These are phyloP conservation scores for Anarhynchus alexandrinus DNA, from an alignment of 2,113 vertebrate species.

Conservation along the genomic window DNA sequence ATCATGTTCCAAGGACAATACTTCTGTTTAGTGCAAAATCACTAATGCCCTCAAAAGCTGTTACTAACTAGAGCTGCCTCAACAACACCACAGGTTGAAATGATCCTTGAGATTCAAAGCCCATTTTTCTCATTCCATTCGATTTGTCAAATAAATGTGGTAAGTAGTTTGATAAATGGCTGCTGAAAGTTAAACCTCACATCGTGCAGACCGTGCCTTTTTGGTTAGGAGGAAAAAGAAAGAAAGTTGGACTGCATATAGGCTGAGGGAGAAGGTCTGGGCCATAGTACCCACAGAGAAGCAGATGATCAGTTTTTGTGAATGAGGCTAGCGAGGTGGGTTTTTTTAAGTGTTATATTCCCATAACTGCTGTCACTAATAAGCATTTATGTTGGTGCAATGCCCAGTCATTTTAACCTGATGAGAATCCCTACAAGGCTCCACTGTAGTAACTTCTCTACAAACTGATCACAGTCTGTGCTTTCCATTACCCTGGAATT, in stretches of 20 bases:
- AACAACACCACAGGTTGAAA: neutral
- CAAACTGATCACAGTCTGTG: neutral
- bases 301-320: neutral
- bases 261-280: neutral
- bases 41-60: neutral
- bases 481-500: neutral
- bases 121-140: neutral
- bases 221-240: neutral
- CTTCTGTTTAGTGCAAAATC: neutral
- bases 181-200: neutral
- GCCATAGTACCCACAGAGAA: neutral
- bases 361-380: neutral
- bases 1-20: neutral
- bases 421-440: neutral
- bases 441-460: neutral
- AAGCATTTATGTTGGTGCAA: neutral
- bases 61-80: neutral
- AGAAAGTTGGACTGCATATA: neutral
- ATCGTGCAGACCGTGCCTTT: neutral
- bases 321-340: neutral
- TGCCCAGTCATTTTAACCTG: neutral
- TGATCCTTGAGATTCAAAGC: neutral
- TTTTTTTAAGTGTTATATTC: neutral
- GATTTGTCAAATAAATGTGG: neutral
- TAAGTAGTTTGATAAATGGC: neutral